Conservation (phyloP, 2,888 invertebrate species). For the Heliconius erato region DNA sequence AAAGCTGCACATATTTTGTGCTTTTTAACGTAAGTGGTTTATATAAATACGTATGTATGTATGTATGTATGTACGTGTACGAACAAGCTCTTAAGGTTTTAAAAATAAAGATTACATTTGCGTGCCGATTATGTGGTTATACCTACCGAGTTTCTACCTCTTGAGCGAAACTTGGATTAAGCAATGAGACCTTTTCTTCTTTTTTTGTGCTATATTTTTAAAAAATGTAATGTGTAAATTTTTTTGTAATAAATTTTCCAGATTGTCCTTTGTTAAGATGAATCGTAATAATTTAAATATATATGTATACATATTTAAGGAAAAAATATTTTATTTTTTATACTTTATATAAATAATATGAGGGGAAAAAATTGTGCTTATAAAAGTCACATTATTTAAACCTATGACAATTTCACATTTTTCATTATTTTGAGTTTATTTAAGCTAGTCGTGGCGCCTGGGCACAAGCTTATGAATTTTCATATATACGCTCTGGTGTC, state of each 20-base stretch:
- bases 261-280: neutral
- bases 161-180: slow-evolving; percentile 21
- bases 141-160: slow-evolving; percentile 29
- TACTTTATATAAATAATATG: too few species aligned
- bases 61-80: slow-evolving; percentile 32
- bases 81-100: slow-evolving; percentile 45
- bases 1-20: slow-evolving; percentile 50
- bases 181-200: slow-evolving; percentile 13
- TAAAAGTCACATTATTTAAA: neutral
- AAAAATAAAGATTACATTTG: slow-evolving; percentile 43
- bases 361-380: too few species aligned
- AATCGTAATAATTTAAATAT: too few species aligned
- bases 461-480: too few species aligned
- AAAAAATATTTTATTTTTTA: neutral
- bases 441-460: too few species aligned
- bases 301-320: neutral
- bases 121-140: slow-evolving; percentile 37
- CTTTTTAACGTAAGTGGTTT: slow-evolving; percentile 51
- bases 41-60: slow-evolving; percentile 28
- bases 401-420: neutral
- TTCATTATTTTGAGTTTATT: too few species aligned
- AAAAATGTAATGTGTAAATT: neutral
- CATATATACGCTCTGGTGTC: too few species aligned
- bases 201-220: slow-evolving; percentile 14
- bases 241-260: slow-evolving; percentile 8